phyloP scores from a whole-genome alignment of 2,888 invertebrate genomes.

The Choristoneura rosaceana region DNA sequence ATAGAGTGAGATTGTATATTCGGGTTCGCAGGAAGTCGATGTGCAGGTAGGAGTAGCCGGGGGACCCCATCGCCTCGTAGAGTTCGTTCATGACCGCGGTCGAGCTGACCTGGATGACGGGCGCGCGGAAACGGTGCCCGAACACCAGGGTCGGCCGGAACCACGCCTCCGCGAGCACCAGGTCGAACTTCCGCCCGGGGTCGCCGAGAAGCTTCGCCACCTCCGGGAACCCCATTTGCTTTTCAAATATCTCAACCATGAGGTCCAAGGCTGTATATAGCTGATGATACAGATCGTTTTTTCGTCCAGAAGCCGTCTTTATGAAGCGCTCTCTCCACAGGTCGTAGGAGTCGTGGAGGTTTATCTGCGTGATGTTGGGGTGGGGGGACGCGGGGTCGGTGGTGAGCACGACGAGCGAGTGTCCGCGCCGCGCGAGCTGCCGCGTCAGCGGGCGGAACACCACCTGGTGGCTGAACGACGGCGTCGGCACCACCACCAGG shows the following conservation, averaged over 20 bases:
- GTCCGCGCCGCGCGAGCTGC: constrained; percentile 20
- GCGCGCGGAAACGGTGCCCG: constrained; percentile 10
- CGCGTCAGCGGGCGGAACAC: constrained; percentile 23
- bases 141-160: constrained; percentile 2
- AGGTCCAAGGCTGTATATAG: not conserved
- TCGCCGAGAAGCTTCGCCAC: constrained; percentile 4
- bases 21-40: constrained; percentile 7
- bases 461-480: constrained; percentile 29
- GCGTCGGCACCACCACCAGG: constrained; percentile 28
- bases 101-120: constrained; percentile 13
- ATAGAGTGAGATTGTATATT: constrained; percentile 22
- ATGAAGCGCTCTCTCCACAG: constrained; percentile 13
- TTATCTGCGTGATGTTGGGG: constrained; percentile 27
- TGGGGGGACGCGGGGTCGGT: constrained; percentile 23
- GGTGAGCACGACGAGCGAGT: constrained; percentile 22
- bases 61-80: constrained; percentile 17
- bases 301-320: not conserved
- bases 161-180: constrained; percentile 29
- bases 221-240: constrained; percentile 10
- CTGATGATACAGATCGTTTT: constrained; percentile 9
- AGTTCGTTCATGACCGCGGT: constrained; percentile 14
- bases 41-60: constrained; percentile 11
- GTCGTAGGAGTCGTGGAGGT: constrained; percentile 23
- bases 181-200: constrained; percentile 11
- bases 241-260: constrained; percentile 12